Conservation (phyloP, 92 coral and sea anemone species). For the Palythoa grandis region DNA sequence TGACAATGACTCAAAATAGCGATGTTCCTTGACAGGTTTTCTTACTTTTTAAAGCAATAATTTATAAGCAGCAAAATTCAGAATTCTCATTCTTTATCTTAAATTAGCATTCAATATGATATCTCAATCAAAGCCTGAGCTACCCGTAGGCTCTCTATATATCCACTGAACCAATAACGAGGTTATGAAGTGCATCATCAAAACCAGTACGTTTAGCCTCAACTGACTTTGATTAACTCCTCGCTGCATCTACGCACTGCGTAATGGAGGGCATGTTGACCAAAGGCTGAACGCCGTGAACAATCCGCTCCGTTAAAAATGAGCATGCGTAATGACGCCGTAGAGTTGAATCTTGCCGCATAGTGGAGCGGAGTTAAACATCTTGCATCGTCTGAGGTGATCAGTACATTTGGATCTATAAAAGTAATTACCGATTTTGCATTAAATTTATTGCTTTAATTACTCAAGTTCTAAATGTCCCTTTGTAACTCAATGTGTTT, state of each 20-base stretch:
- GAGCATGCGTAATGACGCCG: conserved; percentile 57
- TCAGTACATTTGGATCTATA: conserved; percentile 60
- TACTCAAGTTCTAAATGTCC: neutral
- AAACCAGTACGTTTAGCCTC: neutral
- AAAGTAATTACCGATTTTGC: neutral
- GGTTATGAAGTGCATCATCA: neutral
- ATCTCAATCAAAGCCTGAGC: too few relatives aligned
- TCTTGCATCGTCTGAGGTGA: conserved; percentile 52
- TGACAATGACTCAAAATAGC: too few relatives aligned
- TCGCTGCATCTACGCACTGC: conserved; percentile 74
- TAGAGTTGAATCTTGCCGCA: conserved; percentile 69
- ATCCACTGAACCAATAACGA: too few relatives aligned
- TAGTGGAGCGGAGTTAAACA: conserved; percentile 69
- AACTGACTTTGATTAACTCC: conserved; percentile 59
- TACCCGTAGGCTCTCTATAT: too few relatives aligned
- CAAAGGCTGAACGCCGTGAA: conserved; percentile 68
- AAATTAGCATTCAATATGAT: too few relatives aligned
- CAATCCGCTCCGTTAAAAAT: conserved; percentile 68
- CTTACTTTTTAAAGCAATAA: too few relatives aligned
- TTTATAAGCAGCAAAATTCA: too few relatives aligned
- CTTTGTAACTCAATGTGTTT: too few relatives aligned
- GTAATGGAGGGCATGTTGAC: conserved; percentile 82
- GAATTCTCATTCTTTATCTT: neutral
- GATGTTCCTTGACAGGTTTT: too few relatives aligned
- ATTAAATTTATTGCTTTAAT: neutral